Percentiles rank a stretch among this genome's conserved stretches.
Conservation (phyloP, 2,113 vertebrate species). For the Psephotus haematonotus region DNA sequence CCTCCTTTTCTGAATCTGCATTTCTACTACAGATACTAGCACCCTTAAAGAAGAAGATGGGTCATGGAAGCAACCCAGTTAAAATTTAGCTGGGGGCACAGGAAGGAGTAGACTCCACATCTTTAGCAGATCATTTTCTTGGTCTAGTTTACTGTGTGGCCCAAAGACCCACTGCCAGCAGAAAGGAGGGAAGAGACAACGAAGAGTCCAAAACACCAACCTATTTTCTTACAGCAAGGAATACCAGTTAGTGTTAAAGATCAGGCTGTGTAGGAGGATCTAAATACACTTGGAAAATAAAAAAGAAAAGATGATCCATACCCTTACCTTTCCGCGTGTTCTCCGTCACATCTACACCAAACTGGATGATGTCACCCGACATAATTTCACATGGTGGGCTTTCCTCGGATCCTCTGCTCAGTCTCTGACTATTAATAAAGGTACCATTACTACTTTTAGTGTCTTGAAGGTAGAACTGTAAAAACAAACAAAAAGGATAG, state of each 20-base stretch:
- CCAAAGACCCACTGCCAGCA: background rate
- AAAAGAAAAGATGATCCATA: conserved; percentile 49
- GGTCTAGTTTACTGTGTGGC: background rate
- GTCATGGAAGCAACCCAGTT: background rate
- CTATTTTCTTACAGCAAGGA: background rate
- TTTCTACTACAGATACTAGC: background rate
- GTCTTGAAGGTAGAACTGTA: conserved; percentile 98
- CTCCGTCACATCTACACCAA: conserved; percentile 98
- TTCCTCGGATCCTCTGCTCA: conserved; percentile 98
- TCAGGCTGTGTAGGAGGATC: background rate
- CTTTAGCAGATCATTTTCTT: background rate
- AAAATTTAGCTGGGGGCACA: background rate
- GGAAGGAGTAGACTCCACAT: background rate
- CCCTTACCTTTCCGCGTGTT: conserved; percentile 97
- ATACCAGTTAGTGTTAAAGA: background rate
- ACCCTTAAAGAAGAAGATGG: background rate
- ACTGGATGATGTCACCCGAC: conserved; percentile 98
- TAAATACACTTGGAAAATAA: background rate
- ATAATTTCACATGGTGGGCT: conserved; percentile 98
- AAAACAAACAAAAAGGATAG: background rate
- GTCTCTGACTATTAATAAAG: conserved; percentile 98
- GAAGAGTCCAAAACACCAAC: background rate
- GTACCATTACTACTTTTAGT: conserved; percentile 99
- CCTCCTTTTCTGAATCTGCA: background rate
- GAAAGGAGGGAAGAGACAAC: background rate